Base-by-base conservation (phyloP, 2,797 vertebrate species). In the Scolopax rusticola region DNA sequence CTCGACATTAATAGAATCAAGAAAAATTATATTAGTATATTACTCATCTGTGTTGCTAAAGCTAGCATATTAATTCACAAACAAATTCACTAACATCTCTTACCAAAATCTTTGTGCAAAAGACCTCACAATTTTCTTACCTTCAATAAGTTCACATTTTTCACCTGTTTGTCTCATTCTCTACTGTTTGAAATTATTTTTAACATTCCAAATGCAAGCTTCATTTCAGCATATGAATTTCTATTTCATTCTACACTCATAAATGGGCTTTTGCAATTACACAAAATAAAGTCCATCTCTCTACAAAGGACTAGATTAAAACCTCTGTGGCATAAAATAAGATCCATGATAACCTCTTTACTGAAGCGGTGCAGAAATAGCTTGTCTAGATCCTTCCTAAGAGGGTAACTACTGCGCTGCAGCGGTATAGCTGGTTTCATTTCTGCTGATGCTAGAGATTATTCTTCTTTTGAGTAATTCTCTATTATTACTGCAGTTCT, bases 1-100 rank as follows among this genome's bases (percentile, higher is more conserved):
- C 47, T 93, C 61, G 24, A 65, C 25, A 8, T 59, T 73, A 36
- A 53, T 78, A 64, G 51, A 88, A 88, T 61, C n/a, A 74, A 84
- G 43, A 80, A 77, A 47, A 76, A 40, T 5, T 28, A 4, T 43
- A 25, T 50, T 64, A 79, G 33, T 28, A 9, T 16, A 47, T 48
- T 74, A 53, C 18, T 89, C 27, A 83, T 32, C 50, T 50, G 5
- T 14, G 6, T 74, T 68, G 76, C 60, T 78, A 53, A 89, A 78
- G 50, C 38, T 65, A 71, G 4, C 8, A 68, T 63, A 19, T 14
- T 68, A 64, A 89, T 63, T 48, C 30, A 81, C 15, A 43, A 43
- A 43, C 28, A 78, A 45, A 30, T n/a, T 30, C 53, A 20, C 32
- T 28, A 9, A 81, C 48, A n/a, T 21, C 32, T 87, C 45, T 48